Base-by-base conservation (phyloP, 1,140 invertebrate species). In the Hyles vespertilio region DNA sequence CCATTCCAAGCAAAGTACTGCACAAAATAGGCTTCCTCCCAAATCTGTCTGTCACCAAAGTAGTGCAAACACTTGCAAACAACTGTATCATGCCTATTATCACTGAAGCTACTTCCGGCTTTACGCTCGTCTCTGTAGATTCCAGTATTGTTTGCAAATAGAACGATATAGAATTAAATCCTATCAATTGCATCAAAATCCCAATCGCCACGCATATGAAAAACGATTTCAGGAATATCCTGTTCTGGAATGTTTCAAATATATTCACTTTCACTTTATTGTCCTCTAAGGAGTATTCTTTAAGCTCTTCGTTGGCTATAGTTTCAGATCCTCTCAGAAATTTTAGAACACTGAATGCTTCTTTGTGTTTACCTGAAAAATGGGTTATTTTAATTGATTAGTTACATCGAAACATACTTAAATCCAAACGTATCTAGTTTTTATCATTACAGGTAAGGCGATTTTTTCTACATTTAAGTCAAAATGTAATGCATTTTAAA, bases 81-180 rank as follows among this genome's bases (percentile, higher is more conserved):
- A 93, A 71, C 61, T 93, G 92, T 32, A 92, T 90, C 0, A 89
- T 32, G 0, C 93, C 94, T 47, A 95, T 91, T 12, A 94, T 83
- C 7, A 95, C 92, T 4, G 94, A 91, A 0, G 91, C 90, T 4
- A 92, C 44, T 60, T 91, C 90, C 0, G 92, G 88, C 47, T 91
- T 87, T 1, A 94, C 84, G n/a, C 85, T 90, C 4, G 90, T 92
- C 1, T 90, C 82, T 3, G 91, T 91, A 3, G 89, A 88, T 50
- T 90, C 68, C 67, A 95, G 93, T 56, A 95, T 93, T 2, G 87
- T 84, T 33, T 93, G 92, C 0, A 94, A 91, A 70, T 95, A 94
- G 73, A 94, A 94, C 5, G 94, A 87, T 0, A 95, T 90, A 2
- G 92, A 93, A 69, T 94, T 94, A 55, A 93, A 93, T 0, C 94